Evolutionary conservation across 2,888 invertebrate genomes (phyloP).

Genomic region (Melieria crassipennis): DNA sequence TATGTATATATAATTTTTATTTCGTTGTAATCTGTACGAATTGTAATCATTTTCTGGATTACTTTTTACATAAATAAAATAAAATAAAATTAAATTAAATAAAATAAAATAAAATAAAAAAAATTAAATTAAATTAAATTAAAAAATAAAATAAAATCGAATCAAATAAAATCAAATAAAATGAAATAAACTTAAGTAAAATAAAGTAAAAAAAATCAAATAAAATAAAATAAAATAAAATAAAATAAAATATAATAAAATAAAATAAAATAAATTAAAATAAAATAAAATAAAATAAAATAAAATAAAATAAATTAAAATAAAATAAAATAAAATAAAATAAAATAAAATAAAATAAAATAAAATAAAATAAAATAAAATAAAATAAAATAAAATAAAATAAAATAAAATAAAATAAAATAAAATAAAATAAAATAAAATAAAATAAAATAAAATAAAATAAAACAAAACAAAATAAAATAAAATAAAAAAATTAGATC

Average conservation of each 20-base stretch:
- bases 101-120: neutral
- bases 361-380: neutral
- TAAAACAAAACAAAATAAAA: neutral
- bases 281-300: neutral
- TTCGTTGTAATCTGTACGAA: too few species aligned
- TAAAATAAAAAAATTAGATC: too few species aligned
- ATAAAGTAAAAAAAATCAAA: neutral
- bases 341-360: neutral
- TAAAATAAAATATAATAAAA: neutral
- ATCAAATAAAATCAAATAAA: neutral
- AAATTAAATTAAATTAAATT: neutral
- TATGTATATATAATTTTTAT: too few species aligned
- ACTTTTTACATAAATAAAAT: neutral
- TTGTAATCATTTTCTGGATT: too few species aligned
- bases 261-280: neutral
- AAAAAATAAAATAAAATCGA: neutral
- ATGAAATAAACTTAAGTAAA: neutral
- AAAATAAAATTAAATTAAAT: neutral
- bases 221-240: neutral
- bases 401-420: neutral
- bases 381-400: neutral
- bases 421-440: neutral
- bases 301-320: neutral
- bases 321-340: neutral
- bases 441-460: constrained; percentile 1